phyloP scores from a whole-genome alignment of 2,797 vertebrate genomes.

The Carduelis carduelis region DNA sequence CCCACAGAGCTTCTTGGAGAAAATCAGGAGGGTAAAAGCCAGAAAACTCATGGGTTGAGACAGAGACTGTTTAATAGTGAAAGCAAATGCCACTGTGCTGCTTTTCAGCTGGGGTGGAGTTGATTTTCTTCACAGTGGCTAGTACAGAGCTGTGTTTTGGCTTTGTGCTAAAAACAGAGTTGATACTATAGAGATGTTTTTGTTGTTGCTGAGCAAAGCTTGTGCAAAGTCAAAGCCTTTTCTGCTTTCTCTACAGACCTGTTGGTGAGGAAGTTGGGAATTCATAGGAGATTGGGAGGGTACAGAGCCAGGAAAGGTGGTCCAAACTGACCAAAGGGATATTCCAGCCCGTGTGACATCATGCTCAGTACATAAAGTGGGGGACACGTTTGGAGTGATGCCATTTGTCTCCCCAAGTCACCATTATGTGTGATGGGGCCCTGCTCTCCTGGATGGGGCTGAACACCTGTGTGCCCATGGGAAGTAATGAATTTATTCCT shows the following conservation, averaged over 20 bases:
- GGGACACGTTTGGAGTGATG: accelerated
- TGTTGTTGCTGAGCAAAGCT: not conserved
- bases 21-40: not conserved
- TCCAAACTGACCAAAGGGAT: not conserved
- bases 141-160: not conserved
- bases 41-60: not conserved
- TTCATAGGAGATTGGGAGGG: not conserved
- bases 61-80: not conserved
- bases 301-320: not conserved
- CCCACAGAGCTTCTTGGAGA: accelerated
- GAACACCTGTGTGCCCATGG: not conserved
- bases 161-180: not conserved
- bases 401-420: not conserved
- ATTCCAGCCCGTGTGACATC: not conserved
- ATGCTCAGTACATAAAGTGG: not conserved
- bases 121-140: not conserved
- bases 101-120: not conserved
- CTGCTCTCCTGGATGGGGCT: not conserved
- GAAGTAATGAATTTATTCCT: not conserved
- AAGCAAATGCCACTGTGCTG: not conserved
- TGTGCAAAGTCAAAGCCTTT: not conserved
- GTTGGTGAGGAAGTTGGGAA: not conserved
- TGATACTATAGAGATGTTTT: not conserved
- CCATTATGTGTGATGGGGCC: not conserved
- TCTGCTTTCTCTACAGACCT: accelerated